Evolutionary conservation across 2,888 invertebrate genomes (phyloP), one percentile per base, ranked within the genome.

Genomic region (Trichacis sp.): DNA sequence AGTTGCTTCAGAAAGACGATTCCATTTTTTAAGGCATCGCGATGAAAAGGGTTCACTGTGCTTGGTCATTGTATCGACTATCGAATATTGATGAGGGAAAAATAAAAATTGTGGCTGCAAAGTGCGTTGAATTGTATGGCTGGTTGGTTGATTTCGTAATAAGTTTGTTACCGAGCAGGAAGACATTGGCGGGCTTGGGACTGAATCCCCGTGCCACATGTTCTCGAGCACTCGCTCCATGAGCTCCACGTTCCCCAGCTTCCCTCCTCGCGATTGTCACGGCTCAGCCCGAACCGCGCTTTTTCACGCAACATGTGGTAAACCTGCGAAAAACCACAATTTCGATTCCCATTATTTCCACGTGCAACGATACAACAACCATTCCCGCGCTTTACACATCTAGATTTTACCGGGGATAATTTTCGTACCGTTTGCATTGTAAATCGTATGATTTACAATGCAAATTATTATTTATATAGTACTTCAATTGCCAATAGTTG

Each of bases 121-220:
- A 42, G 17, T 42, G 42, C 33, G 33, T 5, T 3, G 8, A 11
- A 33, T 33, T 33, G 12, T 5, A 24, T 24, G 24, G 24, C 24
- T 24, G 14, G 5, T 15, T 40, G 3, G 40, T 40, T 14, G 8
- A 15, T 40, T 40, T 12, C 14, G 14, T 40, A n/a, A n/a, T n/a
- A n/a, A 15, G 15, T 5, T 40, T 12, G 15, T 78, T 82, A 89
- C 88, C 87, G 86, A 60, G 85, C 75, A 46, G 87, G 86, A 18
- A 91, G 84, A 75, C 93, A 93, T 71, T 90, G 89, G 49, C 93
- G 85, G 46, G 89, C 88, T 77, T 92, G 92, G 33, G 91, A 89
- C 40, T 92, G 89, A 51, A 93, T 89, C 14, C 92, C 92, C 1
- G 91, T 91, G 0, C 92, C 92, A 79, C 93, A 93, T n/a, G 88